Conservation (phyloP, 2,797 vertebrate species). For the Phaenicophaeus curvirostris region DNA sequence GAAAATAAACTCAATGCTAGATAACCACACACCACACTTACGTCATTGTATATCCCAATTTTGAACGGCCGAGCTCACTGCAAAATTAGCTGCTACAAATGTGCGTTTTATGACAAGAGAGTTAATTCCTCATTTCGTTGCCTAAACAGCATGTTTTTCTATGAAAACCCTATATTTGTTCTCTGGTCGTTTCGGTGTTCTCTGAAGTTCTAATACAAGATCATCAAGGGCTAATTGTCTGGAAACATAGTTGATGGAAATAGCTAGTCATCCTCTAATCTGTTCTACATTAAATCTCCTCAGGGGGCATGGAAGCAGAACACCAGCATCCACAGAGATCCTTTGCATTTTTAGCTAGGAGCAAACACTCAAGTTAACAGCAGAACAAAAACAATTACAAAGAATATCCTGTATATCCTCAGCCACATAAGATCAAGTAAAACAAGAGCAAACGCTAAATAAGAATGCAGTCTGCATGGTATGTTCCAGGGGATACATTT, state of each 20-base stretch:
- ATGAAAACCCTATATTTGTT: background rate
- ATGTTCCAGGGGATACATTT: background rate
- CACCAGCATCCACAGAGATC: conserved; percentile 4
- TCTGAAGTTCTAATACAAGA: conserved; percentile 15
- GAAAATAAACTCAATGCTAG: fast-evolving
- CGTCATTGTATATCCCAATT: background rate
- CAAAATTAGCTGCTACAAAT: background rate
- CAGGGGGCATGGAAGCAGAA: conserved; percentile 28
- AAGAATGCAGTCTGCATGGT: background rate
- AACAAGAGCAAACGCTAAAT: conserved; percentile 33
- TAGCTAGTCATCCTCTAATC: conserved; percentile 15
- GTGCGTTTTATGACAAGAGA: background rate
- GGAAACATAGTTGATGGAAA: conserved; percentile 38
- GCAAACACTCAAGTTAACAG: conserved; percentile 1
- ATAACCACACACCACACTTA: background rate
- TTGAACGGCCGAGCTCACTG: background rate
- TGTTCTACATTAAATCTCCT: conserved; percentile 57
- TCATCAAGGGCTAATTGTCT: conserved; percentile 68
- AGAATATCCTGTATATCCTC: background rate
- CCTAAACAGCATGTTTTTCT: background rate
- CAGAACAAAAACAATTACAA: background rate
- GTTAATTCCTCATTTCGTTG: background rate
- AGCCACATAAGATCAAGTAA: conserved; percentile 24
- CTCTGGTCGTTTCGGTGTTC: background rate
- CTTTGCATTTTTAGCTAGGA: background rate